These are phyloP conservation scores for Drosophila gunungcola DNA, from an alignment of 1,140 invertebrate genomes.

Conservation along the genomic window DNA sequence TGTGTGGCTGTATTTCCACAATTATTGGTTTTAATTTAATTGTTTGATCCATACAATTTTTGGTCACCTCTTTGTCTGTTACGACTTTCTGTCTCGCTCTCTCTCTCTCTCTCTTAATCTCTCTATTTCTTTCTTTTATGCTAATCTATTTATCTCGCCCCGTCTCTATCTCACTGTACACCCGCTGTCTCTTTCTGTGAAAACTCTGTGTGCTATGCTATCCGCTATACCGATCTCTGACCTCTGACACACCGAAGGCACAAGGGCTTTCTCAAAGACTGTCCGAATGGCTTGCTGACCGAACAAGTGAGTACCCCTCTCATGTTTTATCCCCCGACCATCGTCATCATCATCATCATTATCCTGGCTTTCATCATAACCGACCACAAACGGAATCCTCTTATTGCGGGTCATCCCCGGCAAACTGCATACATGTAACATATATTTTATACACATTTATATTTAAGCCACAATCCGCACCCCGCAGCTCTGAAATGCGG, in stretches of 20 bases:
- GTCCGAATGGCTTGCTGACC: constrained; percentile 95
- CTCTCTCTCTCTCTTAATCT: background rate
- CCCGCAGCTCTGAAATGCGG: constrained; percentile 20
- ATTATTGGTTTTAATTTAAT: constrained; percentile 41
- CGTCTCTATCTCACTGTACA: constrained; percentile 29
- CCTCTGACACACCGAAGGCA: constrained; percentile 88
- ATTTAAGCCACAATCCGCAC: constrained; percentile 34
- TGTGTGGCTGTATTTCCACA: constrained; percentile 5
- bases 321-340: constrained; percentile 9
- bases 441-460: constrained; percentile 48
- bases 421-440: constrained; percentile 17
- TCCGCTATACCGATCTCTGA: constrained; percentile 43
- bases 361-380: constrained; percentile 28
- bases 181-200: constrained; percentile 45
- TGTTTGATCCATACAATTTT: constrained; percentile 13
- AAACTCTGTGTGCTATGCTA: constrained; percentile 54
- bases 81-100: background rate
- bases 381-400: constrained; percentile 38
- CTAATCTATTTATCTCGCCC: constrained; percentile 40
- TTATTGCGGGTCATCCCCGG: constrained; percentile 25
- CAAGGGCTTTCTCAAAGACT: constrained; percentile 97
- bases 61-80: constrained; percentile 8
- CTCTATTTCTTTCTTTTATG: constrained; percentile 2
- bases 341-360: background rate
- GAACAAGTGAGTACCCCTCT: constrained; percentile 92